A percentile compares a stretch with the other conserved stretches of the same genome.
Conservation (phyloP, 1,140 invertebrate species). For the Cepaea nemoralis region DNA sequence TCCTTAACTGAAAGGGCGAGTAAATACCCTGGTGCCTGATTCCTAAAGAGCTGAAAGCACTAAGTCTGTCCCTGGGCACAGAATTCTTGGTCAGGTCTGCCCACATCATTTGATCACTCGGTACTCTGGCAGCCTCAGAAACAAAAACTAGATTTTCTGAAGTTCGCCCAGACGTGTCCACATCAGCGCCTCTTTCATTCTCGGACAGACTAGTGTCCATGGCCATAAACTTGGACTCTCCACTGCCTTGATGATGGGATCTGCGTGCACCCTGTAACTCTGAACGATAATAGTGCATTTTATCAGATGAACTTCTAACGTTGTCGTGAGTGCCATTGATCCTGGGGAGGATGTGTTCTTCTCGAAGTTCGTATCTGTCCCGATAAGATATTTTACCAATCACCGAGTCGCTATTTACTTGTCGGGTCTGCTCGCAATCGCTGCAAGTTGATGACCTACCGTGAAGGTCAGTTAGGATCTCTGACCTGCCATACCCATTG, state of each 20-base stretch:
- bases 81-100: background rate
- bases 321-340: background rate
- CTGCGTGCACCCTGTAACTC: background rate
- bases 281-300: background rate
- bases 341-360: background rate
- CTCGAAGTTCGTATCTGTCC: background rate
- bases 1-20: constrained; percentile 1
- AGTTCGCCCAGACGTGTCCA: background rate
- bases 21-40: background rate
- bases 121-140: background rate
- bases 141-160: background rate
- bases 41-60: constrained; percentile 31
- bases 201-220: background rate
- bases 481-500: background rate
- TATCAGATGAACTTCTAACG: background rate
- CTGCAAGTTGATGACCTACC: background rate
- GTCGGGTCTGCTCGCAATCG: background rate
- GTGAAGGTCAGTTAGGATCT: background rate
- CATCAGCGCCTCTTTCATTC: background rate
- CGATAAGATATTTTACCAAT: background rate
- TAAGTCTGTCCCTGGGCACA: constrained; percentile 2
- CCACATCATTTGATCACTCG: constrained; percentile 1
- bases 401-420: background rate
- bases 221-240: background rate
- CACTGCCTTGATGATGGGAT: background rate